A percentile compares a stretch with the other conserved stretches of the same genome.
phyloP scores from a whole-genome alignment of 2,888 invertebrate genomes.

The Bellardia pandia region DNA sequence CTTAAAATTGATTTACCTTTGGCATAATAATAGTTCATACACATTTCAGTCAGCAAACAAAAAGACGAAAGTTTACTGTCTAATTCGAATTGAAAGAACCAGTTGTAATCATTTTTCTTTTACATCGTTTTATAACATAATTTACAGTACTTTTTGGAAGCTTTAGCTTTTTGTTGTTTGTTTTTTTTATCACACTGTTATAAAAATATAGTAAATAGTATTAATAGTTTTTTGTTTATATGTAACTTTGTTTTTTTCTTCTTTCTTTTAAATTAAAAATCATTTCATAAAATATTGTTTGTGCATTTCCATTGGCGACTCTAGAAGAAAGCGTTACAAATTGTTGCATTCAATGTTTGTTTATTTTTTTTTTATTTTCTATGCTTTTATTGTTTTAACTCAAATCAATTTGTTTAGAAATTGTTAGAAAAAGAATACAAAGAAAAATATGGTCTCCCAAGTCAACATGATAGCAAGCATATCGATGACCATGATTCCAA shows the following conservation, averaged over 20 bases:
- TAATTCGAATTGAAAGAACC: too few relatives aligned
- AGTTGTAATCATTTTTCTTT: too few relatives aligned
- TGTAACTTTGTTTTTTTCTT: conserved; percentile 15
- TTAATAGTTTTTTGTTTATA: conserved; percentile 25
- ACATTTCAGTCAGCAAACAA: neutral
- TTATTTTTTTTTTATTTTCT: conserved; percentile 41
- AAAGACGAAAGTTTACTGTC: neutral
- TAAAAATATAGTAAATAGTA: conserved; percentile 18
- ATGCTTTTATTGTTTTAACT: conserved; percentile 39
- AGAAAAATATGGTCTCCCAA: conserved; percentile 38
- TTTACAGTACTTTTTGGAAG: too few relatives aligned
- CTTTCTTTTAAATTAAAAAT: conserved; percentile 44
- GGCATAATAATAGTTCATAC: neutral
- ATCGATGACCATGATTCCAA: conserved; percentile 56
- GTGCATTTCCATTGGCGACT: conserved; percentile 52
- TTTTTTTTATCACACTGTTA: neutral
- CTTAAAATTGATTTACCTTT: neutral
- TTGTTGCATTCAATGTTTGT: conserved; percentile 67
- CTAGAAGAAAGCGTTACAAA: conserved; percentile 35
- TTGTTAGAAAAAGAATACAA: conserved; percentile 45
- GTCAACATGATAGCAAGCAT: conserved; percentile 56
- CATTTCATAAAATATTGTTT: conserved; percentile 38
- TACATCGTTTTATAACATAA: too few relatives aligned
- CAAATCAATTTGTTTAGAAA: conserved; percentile 66
- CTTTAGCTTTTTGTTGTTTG: too few relatives aligned